Evolutionary conservation across 1,140 invertebrate species (phyloP).

Genomic region (Diuraphis noxia): DNA sequence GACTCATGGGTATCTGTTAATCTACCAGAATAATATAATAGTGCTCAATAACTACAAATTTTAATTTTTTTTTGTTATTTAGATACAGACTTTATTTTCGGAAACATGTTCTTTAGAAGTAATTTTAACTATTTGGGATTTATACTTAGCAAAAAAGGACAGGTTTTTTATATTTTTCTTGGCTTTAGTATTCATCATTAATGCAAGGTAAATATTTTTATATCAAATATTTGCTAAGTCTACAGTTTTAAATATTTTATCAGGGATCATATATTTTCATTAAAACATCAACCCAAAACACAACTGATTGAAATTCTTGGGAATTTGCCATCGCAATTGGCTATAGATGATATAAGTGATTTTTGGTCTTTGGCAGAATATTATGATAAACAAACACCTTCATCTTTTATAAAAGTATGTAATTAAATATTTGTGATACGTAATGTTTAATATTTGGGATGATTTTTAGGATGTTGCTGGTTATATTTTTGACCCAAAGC

Average conservation of each 20-base stretch:
- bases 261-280: conserved; percentile 81
- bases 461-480: conserved; percentile 40
- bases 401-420: conserved; percentile 76
- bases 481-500: conserved; percentile 29
- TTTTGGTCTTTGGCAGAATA: conserved; percentile 95
- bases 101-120: conserved; percentile 83
- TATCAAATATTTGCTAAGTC: background rate
- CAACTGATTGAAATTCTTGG: conserved; percentile 74
- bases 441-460: background rate
- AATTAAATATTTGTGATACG: background rate
- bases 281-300: conserved; percentile 75
- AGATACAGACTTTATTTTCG: conserved; percentile 88
- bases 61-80: conserved; percentile 55
- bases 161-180: conserved; percentile 96
- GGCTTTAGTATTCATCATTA: conserved; percentile 92
- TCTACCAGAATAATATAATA: background rate
- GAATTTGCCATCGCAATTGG: conserved; percentile 80
- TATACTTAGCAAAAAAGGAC: conserved; percentile 95
- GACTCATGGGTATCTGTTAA: conserved; percentile 72
- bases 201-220: conserved; percentile 73
- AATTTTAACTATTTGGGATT: conserved; percentile 92
- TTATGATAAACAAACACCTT: conserved; percentile 88
- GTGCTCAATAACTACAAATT: background rate
- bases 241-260: conserved; percentile 48
- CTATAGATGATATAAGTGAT: conserved; percentile 93